phyloP scores from a whole-genome alignment of 2,797 vertebrate genomes.

The Diplodus sargus region DNA sequence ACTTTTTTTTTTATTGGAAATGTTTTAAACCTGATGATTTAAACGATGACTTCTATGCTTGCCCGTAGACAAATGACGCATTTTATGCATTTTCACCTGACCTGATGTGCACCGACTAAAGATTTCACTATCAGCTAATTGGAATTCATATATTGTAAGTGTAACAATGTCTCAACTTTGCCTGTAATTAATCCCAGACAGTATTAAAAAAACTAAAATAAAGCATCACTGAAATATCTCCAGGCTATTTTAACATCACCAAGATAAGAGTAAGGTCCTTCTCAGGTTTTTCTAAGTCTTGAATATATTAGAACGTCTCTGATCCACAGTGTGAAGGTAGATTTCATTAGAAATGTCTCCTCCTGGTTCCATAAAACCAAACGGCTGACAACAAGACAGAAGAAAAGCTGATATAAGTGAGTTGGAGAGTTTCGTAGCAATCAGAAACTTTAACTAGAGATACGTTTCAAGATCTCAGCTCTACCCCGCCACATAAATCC shows the following conservation, averaged over 20 bases:
- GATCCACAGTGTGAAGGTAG: not conserved
- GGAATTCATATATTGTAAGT: slow-evolving; percentile 12
- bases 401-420: not conserved
- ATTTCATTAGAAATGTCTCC: not conserved
- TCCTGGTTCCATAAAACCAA: not conserved
- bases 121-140: not conserved
- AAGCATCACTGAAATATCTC: not conserved
- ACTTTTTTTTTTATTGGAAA: not conserved
- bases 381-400: not conserved
- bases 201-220: not conserved
- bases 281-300: not conserved
- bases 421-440: not conserved
- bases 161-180: not conserved
- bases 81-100: slow-evolving; percentile 9
- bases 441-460: not conserved
- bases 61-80: not conserved
- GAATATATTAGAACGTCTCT: not conserved
- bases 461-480: not conserved
- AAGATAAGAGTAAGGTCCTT: not conserved
- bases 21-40: too few relatives aligned
- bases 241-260: too few relatives aligned
- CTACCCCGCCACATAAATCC: not conserved
- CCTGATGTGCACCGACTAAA: not conserved
- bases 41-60: not conserved
- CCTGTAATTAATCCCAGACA: not conserved